These are phyloP conservation scores for Felis chaus DNA, from an alignment of 2,113 vertebrate genomes.

Conservation along the genomic window DNA sequence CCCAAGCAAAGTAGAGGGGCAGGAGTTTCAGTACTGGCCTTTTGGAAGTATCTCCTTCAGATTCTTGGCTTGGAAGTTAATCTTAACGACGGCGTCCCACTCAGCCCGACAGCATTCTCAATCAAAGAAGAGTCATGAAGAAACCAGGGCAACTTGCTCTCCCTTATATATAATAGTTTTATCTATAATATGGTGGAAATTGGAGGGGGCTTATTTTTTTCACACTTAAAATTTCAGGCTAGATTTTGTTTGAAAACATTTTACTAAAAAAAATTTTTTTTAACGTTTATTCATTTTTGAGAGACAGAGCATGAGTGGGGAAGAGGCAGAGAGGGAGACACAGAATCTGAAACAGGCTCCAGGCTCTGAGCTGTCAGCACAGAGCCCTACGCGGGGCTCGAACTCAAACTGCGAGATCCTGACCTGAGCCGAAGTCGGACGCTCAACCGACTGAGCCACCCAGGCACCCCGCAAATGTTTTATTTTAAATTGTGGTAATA, in stretches of 20 bases:
- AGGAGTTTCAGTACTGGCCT: neutral
- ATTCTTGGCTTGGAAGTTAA: neutral
- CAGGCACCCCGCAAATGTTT: too few relatives aligned
- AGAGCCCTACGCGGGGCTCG: too few relatives aligned
- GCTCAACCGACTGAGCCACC: too few relatives aligned
- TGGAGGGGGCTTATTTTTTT: neutral
- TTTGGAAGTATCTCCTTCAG: neutral
- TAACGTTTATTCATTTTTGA: too few relatives aligned
- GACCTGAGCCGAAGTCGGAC: too few relatives aligned
- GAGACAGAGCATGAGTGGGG: too few relatives aligned
- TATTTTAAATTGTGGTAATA: neutral
- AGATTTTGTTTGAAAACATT: neutral
- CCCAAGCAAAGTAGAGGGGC: neutral
- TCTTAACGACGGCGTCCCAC: accelerated
- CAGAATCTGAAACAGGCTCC: too few relatives aligned
- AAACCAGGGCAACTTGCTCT: neutral
- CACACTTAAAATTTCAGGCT: neutral
- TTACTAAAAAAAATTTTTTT: neutral
- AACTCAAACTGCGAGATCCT: too few relatives aligned
- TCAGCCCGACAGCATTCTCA: neutral
- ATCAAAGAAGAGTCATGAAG: neutral
- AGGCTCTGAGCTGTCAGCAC: too few relatives aligned
- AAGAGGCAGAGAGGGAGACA: too few relatives aligned
- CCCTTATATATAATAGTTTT: neutral
- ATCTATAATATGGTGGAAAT: neutral